Evolutionary conservation across 1,140 invertebrate species (phyloP).

Genomic region (Mesaphorura yosii): DNA sequence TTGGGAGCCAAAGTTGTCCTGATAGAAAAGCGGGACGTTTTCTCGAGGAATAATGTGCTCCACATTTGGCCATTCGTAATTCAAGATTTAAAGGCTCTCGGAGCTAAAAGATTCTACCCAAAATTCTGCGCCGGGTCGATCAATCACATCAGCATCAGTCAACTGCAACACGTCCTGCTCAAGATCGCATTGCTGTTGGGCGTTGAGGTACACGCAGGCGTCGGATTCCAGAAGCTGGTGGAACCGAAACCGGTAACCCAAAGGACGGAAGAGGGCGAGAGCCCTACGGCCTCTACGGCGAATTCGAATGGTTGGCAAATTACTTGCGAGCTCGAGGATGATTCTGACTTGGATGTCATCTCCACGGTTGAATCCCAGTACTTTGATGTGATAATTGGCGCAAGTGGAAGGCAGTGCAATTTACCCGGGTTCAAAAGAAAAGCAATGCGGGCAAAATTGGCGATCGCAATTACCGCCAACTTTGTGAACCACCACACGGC

Average conservation of each 20-base stretch:
- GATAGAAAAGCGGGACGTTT: constrained; percentile 38
- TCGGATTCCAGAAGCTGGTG: constrained; percentile 39
- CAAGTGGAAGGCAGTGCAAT: constrained; percentile 47
- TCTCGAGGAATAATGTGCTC: constrained; percentile 49
- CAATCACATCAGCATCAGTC: constrained; percentile 47
- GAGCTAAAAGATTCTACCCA: constrained; percentile 49
- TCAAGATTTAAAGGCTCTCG: constrained; percentile 46
- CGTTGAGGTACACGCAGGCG: constrained; percentile 45
- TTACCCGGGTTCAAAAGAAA: constrained; percentile 44
- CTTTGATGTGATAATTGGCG: constrained; percentile 49
- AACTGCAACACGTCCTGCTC: constrained; percentile 44
- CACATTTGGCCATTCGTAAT: constrained; percentile 54
- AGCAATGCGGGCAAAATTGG: constrained; percentile 48
- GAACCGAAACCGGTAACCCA: constrained; percentile 33
- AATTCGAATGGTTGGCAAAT: too few relatives aligned
- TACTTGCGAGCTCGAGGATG: too few relatives aligned
- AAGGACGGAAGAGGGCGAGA: constrained; percentile 40
- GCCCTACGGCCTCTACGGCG: constrained; percentile 38
- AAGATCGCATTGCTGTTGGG: constrained; percentile 48
- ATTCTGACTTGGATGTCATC: too few relatives aligned
- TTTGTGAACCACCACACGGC: constrained; percentile 44
- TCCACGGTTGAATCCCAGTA: constrained; percentile 41
- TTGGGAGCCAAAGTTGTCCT: constrained; percentile 43
- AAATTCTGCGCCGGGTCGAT: constrained; percentile 52
- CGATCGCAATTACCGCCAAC: constrained; percentile 51